Evolutionary conservation across 2,797 vertebrate genomes (phyloP), one percentile per base, ranked within the genome.

Genomic region (Sebastes flavidus): DNA sequence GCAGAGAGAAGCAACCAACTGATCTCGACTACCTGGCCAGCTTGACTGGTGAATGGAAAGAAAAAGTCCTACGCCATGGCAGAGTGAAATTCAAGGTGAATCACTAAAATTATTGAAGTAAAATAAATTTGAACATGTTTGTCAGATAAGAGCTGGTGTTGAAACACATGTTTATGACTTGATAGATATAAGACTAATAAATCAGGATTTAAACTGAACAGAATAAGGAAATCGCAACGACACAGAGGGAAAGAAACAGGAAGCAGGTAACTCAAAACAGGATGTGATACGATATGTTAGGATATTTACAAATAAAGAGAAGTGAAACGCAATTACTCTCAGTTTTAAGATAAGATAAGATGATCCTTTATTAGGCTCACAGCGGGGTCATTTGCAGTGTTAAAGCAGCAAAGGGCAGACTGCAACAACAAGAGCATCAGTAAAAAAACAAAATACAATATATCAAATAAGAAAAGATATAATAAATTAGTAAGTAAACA

Each of bases 71-170:
- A 18, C 16, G 7, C 13, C 2, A 9, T 12, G 38, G 72, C 32
- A 55, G 13, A 73, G 30, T 24, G 4, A 34, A 68, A 65, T 67
- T 74, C 22, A 80, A 85, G 29, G 22, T 65, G 8, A 75, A 65
- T 58, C 30, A 27, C 12, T 6, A n/a, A 68, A 34, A 61, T n/a
- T 3, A 20, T 16, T 4, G 2, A 46, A 70, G 38, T 65, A 59
- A 60, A 78, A 30, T 36, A 32, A 24, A 62, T 36, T 5, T 59
- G 8, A 60, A 16, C 13, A 58, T 61, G 6, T 82, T 32, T 65
- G 27, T 63, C 11, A 69, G n/a, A 63, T 13, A 68, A 58, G 24
- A 68, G 52, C 38, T 46, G 5, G 3, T n/a, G 18, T 13, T 54
- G 29, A 58, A 60, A 77, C n/a, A 58, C 11, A 25, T 20, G n/a